Evolutionary conservation across 2,888 invertebrate species (phyloP), one percentile per base, ranked within the genome.

Genomic region (Cephonodes hylas): DNA sequence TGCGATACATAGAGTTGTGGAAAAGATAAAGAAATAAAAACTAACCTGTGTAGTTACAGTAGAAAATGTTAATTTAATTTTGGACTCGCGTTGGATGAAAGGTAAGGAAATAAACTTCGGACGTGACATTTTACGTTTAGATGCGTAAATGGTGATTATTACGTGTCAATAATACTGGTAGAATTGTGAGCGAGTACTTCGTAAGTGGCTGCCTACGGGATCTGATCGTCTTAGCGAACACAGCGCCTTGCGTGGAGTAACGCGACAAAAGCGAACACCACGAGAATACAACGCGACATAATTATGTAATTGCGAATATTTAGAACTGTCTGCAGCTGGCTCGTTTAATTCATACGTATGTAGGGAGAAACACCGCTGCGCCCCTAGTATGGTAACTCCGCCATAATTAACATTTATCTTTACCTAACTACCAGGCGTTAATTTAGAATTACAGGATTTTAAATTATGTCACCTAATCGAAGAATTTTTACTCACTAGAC

Each of bases 401-500:
- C 67, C 66, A 68, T 72, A 63, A 67, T 72, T 63, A 71, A 67
- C 59, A 63, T 73, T 74, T 70, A 72, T 66, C 68, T 75, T 71
- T 69, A 74, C 65, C 70, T 78, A 76, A 69, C 74, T 79, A 76
- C 69, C 66, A 64, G 75, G 68, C 70, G 69, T 68, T 72, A 64
- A 71, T 82, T 77, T 70, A 74, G 66, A 77, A 75, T 76, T 76
- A 78, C 66, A 69, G 71, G 68, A 71, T 73, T 73, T 72, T 69
- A 70, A 75, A 71, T 75, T 72, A 73, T 74, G 67, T 74, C 72
- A 69, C 72, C 77, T 86, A 81, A 81, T 83, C 82, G 77, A 84
- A 79, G 74, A 76, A 75, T 10, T 73, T 78, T 80, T 80, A 84
- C 76, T 76, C 71, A 74, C 78, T 83, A 80, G 80, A 81, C 79